These are phyloP conservation scores for Anseranas semipalmata DNA, from an alignment of 2,113 vertebrate species.

Conservation along the genomic window DNA sequence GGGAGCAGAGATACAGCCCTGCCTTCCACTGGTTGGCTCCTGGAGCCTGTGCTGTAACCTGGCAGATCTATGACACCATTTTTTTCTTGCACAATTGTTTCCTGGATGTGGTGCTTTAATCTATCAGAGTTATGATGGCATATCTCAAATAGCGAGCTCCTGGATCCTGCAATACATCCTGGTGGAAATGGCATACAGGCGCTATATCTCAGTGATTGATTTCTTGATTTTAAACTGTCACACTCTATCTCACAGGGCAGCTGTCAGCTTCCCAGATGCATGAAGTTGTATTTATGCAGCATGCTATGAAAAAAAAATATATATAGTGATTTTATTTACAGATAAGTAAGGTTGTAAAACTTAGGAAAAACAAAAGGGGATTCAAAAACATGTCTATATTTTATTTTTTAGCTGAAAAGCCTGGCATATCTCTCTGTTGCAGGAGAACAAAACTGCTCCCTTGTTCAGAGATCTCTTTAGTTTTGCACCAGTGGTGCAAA, in stretches of 20 bases:
- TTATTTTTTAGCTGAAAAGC: slow-evolving; percentile 61
- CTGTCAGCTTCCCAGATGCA: slow-evolving; percentile 78
- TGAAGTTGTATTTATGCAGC: slow-evolving; percentile 78
- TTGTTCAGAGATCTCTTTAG: slow-evolving; percentile 41
- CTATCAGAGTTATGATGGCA: slow-evolving; percentile 79
- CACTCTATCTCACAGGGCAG: slow-evolving; percentile 76
- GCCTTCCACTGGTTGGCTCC: slow-evolving; percentile 65
- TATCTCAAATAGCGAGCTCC: slow-evolving; percentile 80
- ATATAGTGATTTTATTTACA: slow-evolving; percentile 72
- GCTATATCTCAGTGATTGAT: slow-evolving; percentile 79
- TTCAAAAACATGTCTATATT: slow-evolving; percentile 59
- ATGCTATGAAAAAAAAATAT: slow-evolving; percentile 41
- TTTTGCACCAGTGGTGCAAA: slow-evolving; percentile 34
- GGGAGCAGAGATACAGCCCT: slow-evolving; percentile 70
- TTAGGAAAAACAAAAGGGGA: slow-evolving; percentile 63
- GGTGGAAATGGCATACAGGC: slow-evolving; percentile 40
- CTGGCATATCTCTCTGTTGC: slow-evolving; percentile 47
- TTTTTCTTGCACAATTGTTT: slow-evolving; percentile 74
- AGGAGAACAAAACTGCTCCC: slow-evolving; percentile 37
- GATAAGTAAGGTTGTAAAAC: slow-evolving; percentile 74
- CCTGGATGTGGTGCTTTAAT: slow-evolving; percentile 78
- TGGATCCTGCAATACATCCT: slow-evolving; percentile 72
- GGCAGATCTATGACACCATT: slow-evolving; percentile 75
- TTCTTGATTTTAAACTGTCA: slow-evolving; percentile 77
- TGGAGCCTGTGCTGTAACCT: slow-evolving; percentile 68